These are phyloP conservation scores for Oreochromis niloticus DNA, from an alignment of 2,113 vertebrate species.

Conservation along the genomic window DNA sequence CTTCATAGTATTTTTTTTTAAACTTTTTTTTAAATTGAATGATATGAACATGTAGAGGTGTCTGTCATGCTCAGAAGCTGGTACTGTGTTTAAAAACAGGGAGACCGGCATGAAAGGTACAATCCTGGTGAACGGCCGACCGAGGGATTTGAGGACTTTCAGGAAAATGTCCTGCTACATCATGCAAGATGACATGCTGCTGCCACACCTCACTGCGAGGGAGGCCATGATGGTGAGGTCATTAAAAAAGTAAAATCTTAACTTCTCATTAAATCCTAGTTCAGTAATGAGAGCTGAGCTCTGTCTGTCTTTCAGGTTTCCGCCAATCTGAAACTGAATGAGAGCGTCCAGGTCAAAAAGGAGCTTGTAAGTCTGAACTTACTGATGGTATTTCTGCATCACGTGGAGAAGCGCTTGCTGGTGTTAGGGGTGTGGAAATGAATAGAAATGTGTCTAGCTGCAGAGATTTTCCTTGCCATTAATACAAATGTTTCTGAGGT, in stretches of 20 bases:
- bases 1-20: no score
- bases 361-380: conserved; percentile 81
- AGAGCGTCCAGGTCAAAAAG: conserved; percentile 93
- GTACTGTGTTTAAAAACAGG: conserved; percentile 62
- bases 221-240: conserved; percentile 97
- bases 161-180: conserved; percentile 99
- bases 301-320: conserved; percentile 78
- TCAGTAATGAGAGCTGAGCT: neutral
- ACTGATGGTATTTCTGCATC: neutral
- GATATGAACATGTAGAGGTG: neutral
- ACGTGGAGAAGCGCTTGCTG: neutral
- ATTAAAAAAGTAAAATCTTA: neutral
- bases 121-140: conserved; percentile 88
- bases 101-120: conserved; percentile 96
- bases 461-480: neutral
- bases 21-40: neutral
- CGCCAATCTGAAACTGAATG: conserved; percentile 91
- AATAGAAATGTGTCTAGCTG: neutral
- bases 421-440: neutral
- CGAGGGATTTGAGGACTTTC: conserved; percentile 89
- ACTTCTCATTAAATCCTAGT: neutral
- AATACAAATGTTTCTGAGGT: neutral
- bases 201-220: conserved; percentile 87
- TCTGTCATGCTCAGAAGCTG: neutral
- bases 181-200: conserved; percentile 98